These are phyloP conservation scores for Oncorhynchus masou DNA, from an alignment of 2,113 vertebrate species.

Conservation along the genomic window DNA sequence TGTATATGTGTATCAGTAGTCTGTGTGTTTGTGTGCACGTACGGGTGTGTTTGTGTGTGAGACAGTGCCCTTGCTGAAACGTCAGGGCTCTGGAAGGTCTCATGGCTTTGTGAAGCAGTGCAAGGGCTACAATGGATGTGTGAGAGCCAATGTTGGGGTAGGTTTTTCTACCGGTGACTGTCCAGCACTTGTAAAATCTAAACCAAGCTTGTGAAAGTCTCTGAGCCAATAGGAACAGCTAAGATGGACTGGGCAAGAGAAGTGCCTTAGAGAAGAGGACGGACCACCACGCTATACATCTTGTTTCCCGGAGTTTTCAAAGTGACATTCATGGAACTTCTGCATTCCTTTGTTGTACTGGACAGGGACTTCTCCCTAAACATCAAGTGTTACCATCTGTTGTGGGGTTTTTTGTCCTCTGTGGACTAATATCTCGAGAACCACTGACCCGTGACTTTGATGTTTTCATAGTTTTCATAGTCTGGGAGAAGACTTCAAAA, in stretches of 20 bases:
- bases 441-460: background rate
- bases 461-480: background rate
- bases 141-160: background rate
- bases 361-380: background rate
- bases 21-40: background rate
- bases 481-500: background rate
- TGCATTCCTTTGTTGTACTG: background rate
- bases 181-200: constrained; percentile 47
- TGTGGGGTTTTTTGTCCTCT: background rate
- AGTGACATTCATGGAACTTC: background rate
- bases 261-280: background rate
- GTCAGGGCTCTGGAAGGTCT: background rate
- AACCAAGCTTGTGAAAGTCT: constrained; percentile 24
- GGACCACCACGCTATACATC: background rate
- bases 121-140: background rate
- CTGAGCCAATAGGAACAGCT: constrained; percentile 3
- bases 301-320: background rate
- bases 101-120: background rate
- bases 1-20: background rate
- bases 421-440: background rate
- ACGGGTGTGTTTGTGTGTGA: constrained; percentile 3
- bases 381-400: constrained; percentile 1
- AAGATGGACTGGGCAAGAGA: background rate
- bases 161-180: constrained; percentile 1
- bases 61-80: background rate